Base-by-base conservation (phyloP, 2,113 vertebrate genomes). In the Puma concolor region DNA sequence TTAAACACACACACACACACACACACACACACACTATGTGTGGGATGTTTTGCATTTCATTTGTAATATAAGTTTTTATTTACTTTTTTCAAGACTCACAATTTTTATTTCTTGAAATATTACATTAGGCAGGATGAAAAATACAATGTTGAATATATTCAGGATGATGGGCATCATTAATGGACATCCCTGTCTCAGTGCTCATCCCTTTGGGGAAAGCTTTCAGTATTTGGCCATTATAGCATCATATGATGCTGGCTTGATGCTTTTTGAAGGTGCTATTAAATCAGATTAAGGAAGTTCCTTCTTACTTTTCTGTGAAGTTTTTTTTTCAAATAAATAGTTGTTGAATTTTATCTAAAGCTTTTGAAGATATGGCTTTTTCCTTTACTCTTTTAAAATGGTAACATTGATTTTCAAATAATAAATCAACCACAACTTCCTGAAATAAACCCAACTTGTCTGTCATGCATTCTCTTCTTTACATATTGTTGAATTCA, bases 381-480 rank as follows among this genome's bases (percentile, higher is more conserved):
- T 95, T 63, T 88, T 88, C n/a, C n/a, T 82, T 81, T 95, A 29
- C 33, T 87, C 83, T 82, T 60, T 88, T 66, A 54, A 88, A 88
- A 76, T 57, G n/a, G 29, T 74, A 90, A 54, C 23, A 23, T 13
- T 84, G 44, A 77, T 77, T 76, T 95, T 82, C 54, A 88, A 82
- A 66, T 44, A 66, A 38, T 36, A 44, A 72, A 86, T 63, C 33
- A 87, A 88, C 44, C 4, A 11, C 33, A 8, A 27, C n/a, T 71
- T 71, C 54, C 66, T 76, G 44, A 66, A 74, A 66, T 41, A 86
- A 86, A 80, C 17, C 38, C 52, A 50, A 52, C 21, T 21, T 77
- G 29, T 74, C 41, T 72, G 54, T 74, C 66, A 7, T 10, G 17
- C 9, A 57, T 54, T 81, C 7, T 71, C n/a, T 21, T 74, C 54